phyloP scores from a whole-genome alignment of 2,113 vertebrate species.

The Hystrix brachyura region DNA sequence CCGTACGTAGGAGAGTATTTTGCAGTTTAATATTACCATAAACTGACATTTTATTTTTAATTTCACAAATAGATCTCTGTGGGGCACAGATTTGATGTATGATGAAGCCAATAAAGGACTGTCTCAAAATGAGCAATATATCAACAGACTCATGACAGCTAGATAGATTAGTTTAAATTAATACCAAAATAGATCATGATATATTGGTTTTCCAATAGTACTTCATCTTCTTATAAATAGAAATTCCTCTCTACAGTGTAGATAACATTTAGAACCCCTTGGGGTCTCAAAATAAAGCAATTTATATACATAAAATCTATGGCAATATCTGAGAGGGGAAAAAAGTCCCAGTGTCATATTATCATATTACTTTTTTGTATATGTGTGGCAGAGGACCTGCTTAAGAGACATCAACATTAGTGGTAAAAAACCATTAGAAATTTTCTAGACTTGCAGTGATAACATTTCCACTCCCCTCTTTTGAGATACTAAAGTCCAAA shows the following conservation, averaged over 20 bases:
- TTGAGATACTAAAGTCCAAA: slow-evolving; percentile 72
- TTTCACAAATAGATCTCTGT: background rate
- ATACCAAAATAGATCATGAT: slow-evolving; percentile 71
- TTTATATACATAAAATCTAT: slow-evolving; percentile 5
- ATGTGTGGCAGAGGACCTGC: background rate
- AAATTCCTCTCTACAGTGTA: slow-evolving; percentile 1
- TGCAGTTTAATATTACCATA: slow-evolving; percentile 46
- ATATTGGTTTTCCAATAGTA: slow-evolving; percentile 67
- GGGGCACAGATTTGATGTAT: slow-evolving; percentile 50
- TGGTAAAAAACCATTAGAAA: slow-evolving; percentile 59
- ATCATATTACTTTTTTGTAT: background rate
- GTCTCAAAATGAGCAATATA: slow-evolving; percentile 48
- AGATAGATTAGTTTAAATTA: slow-evolving; percentile 78
- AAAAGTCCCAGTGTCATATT: background rate
- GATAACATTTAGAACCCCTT: slow-evolving; percentile 60
- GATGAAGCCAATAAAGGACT: slow-evolving; percentile 45
- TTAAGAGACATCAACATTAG: slow-evolving; percentile 33
- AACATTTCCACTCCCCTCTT: slow-evolving; percentile 60
- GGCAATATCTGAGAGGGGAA: background rate
- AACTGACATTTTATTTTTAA: slow-evolving; percentile 55
- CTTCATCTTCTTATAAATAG: slow-evolving; percentile 72
- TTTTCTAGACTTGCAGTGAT: slow-evolving; percentile 59
- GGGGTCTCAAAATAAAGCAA: slow-evolving; percentile 34
- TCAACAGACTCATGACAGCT: slow-evolving; percentile 60
- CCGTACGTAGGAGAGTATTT: background rate